Base-by-base conservation (phyloP, 2,888 invertebrate species). In the Ochropleura plecta region DNA sequence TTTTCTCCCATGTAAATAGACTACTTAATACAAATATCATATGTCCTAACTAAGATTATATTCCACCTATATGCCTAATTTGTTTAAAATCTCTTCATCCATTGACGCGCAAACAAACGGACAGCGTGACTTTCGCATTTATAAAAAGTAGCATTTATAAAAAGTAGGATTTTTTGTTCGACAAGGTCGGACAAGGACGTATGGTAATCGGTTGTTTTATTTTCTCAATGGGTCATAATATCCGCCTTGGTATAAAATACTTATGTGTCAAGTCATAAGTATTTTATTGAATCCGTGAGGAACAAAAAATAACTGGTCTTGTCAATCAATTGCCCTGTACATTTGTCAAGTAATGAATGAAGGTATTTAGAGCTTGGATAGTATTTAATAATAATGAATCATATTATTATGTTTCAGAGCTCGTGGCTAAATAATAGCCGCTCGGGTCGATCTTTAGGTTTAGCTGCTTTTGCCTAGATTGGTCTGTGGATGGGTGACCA, bases 121-220 rank as follows among this genome's bases (percentile, higher is more conserved):
- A n/a, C 12, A n/a, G 7, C 12, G n/a, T n/a, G n/a, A 44, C 12
- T 44, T 62, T 62, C 7, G 62, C n/a, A 44, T 44, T 44, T 62
- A 62, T 7, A 44, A 49, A 14, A 14, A 44, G 12, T 62, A 42
- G 6, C 42, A n/a, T n/a, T n/a, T n/a, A n/a, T n/a, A n/a, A n/a
- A n/a, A n/a, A n/a, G n/a, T n/a, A n/a, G 14, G 7, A 8, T 42
- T 81, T 81, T 72, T 82, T 82, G 64, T 55, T 9, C 14, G 8
- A 7, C 64, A 85, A 84, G 82, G 82, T 76, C 71, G 48, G 0
- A 40, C 85, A 82, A 84, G 82, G 82, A 70, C 85, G 82, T 81
- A 76, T 82, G 85, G 44, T 84, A 76, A 81, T 82, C 59, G 18
- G 8, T 49, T n/a, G 42, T 69, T 64, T 48, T 57, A 55, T 63